These are phyloP conservation scores for Diachrysia chrysitis DNA, from an alignment of 2,888 invertebrate genomes.

Conservation along the genomic window DNA sequence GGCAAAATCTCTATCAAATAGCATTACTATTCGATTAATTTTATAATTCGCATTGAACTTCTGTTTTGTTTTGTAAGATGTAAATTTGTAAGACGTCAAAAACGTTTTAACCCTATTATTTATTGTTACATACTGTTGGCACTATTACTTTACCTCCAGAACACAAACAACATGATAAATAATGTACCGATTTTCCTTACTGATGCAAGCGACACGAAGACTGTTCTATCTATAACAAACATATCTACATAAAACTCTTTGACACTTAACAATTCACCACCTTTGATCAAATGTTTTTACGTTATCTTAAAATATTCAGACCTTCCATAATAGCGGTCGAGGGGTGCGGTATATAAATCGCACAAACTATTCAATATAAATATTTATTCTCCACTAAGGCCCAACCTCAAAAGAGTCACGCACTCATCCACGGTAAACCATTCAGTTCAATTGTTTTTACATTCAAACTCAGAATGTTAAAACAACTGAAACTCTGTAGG, in stretches of 20 bases:
- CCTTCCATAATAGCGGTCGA: neutral
- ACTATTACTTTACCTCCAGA: no score
- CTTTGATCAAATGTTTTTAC: neutral
- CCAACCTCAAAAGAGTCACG: neutral
- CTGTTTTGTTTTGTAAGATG: no score
- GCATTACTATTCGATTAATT: no score
- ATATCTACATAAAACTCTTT: neutral
- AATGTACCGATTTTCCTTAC: no score
- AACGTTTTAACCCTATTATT: no score
- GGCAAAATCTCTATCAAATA: no score
- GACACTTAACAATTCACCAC: neutral
- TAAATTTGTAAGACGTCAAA: no score
- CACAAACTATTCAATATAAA: neutral
- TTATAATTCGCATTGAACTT: no score
- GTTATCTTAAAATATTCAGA: neutral
- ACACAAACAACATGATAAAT: no score
- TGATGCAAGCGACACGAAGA: neutral
- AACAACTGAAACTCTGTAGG: conserved; percentile 6
- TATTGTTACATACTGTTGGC: no score
- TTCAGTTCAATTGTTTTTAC: conserved; percentile 2
- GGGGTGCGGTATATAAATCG: neutral
- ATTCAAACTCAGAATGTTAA: neutral
- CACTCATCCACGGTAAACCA: neutral
- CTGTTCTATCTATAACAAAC: neutral
- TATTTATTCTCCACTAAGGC: neutral